Evolutionary conservation across 23 tunicate genomes (phyloP), one percentile per base, ranked within the genome.

Genomic region (Botrylloides violaceus): DNA sequence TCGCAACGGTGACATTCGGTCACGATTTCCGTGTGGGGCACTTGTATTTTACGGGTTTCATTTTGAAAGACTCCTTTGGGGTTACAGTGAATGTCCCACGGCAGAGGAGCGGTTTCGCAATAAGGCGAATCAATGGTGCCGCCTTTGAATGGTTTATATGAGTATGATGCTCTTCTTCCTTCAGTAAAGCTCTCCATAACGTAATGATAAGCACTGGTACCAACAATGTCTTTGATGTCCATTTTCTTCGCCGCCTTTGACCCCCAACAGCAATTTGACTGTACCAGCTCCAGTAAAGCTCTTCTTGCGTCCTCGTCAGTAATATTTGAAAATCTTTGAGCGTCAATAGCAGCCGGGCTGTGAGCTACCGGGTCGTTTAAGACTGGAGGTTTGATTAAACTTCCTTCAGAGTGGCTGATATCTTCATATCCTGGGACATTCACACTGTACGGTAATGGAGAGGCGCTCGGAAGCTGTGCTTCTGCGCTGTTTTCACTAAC

Each of bases 281-380:
- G 28, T 3, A 88, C 96, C 28, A 76, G 77, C 36, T 72, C 80
- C 31, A 77, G 59, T 35, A 88, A 50, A 6, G 88, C 84, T 23
- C 66, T 80, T 48, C 91, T 72, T 22, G 88, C 88, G 25, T 88
- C 88, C n/a, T 88, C 96, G 53, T n/a, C n/a, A n/a, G n/a, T n/a
- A n/a, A n/a, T n/a, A n/a, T n/a, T n/a, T n/a, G n/a, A n/a, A n/a
- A n/a, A n/a, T n/a, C n/a, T n/a, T n/a, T n/a, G n/a, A n/a, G n/a
- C n/a, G n/a, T n/a, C n/a, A n/a, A n/a, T n/a, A n/a, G n/a, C n/a
- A n/a, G n/a, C n/a, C n/a, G n/a, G n/a, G n/a, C n/a, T n/a, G n/a
- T n/a, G n/a, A n/a, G n/a, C n/a, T n/a, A n/a, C n/a, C n/a, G n/a
- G n/a, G n/a, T n/a, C n/a, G n/a, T n/a, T n/a, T n/a, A n/a, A n/a